Evolutionary conservation across 37 sponge, comb jelly and placozoan genomes (phyloP), one percentile per base, ranked within the genome.

Genomic region (Spongia lamella): DNA sequence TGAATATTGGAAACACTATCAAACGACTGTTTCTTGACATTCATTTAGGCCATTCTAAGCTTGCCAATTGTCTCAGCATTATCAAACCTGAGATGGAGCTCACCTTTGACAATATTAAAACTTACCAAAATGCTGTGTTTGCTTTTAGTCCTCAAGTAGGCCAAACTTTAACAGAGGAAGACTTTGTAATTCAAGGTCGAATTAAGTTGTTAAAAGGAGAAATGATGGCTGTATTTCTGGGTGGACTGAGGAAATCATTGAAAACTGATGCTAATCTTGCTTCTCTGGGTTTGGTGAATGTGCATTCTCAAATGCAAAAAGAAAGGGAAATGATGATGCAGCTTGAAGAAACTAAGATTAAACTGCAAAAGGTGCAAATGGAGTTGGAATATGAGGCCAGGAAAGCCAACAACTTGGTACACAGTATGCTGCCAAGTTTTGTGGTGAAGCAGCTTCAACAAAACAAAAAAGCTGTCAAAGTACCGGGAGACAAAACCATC

Each of bases 361-460:
- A 64, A 13, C 77, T 93, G 38, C 43, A 89, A 59, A 50, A 30
- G 5, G 81, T 86, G 60, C 85, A 93, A 65, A 7, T 20, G 17
- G 53, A 34, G 16, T 84, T 82, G 53, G 63, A 76, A 35, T 53
- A 65, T 15, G 94, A 93, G 62, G 89, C 77, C 55, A 7, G 52
- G 38, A 49, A 79, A 61, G 89, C 86, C 2, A 90, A 89, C 39
- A 29, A 33, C 2, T 61, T 93, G 24, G 79, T 93, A 0, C 83
- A 93, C 38, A 67, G 87, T 25, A 93, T 93, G 86, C 32, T 93
- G n/a, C 94, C 94, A 13, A 60, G n/a, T 0, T 66, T 76, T 5
- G 68, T 85, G 1, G 90, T 90, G 37, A 37, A 53, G 36, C 56
- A 85, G 69, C 40, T 89, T 15, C 82, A 39, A 31, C 38, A 0